phyloP scores from a whole-genome alignment of 1,140 invertebrate genomes.

The Diachasmimorpha longicaudata region DNA sequence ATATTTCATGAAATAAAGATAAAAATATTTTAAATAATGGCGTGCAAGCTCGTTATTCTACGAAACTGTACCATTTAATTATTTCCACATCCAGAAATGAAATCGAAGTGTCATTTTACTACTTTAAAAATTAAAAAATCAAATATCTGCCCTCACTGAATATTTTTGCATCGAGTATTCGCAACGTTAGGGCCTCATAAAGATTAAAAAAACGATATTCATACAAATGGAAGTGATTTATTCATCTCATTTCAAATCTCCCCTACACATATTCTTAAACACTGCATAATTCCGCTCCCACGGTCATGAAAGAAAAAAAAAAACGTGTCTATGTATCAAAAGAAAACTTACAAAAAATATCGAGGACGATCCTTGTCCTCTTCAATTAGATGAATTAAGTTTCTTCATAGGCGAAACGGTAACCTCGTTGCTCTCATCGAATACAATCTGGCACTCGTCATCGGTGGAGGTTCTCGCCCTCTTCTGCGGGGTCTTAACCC shows the following conservation, averaged over 20 bases:
- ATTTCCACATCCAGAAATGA: no score
- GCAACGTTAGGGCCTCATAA: no score
- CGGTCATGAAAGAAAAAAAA: neutral
- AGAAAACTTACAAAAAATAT: no score
- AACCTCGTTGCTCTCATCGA: constrained; percentile 19
- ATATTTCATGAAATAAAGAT: neutral
- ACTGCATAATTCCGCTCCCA: neutral
- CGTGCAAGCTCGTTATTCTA: no score
- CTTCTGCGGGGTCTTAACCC: constrained; percentile 16
- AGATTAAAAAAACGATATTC: neutral
- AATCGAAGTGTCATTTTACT: no score
- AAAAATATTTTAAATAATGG: no score
- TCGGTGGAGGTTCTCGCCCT: neutral
- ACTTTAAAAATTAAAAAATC: no score
- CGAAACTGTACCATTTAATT: no score
- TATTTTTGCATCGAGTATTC: no score
- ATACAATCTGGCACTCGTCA: constrained; percentile 30
- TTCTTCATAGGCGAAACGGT: neutral
- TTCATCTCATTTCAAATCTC: neutral
- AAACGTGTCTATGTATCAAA: neutral
- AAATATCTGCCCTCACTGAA: no score
- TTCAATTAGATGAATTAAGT: neutral
- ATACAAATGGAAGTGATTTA: neutral
- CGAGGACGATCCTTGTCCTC: no score
- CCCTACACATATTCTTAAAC: neutral